These are phyloP conservation scores for Argyra leucocephala DNA, from an alignment of 2,888 invertebrate genomes.

Conservation along the genomic window DNA sequence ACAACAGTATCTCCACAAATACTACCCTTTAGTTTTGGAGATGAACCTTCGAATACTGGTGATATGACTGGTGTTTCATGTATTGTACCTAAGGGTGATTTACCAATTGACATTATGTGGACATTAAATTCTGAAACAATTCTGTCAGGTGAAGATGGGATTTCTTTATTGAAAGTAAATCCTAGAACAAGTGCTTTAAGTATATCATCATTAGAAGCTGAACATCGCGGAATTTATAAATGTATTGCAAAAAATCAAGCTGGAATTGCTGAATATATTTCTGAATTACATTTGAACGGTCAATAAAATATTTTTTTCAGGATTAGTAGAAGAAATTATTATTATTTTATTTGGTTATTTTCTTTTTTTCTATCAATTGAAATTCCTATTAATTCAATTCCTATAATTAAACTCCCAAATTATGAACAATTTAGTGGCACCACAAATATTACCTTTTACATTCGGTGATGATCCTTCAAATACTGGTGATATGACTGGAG, in stretches of 20 bases:
- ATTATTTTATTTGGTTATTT: no score
- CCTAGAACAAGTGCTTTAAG: constrained; percentile 48
- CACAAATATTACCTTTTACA: constrained; percentile 60
- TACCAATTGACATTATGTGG: constrained; percentile 62
- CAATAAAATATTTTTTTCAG: not conserved
- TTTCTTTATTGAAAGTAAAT: constrained; percentile 48
- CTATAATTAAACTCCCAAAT: not conserved
- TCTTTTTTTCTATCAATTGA: not conserved
- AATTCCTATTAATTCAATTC: not conserved
- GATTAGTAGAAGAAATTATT: not conserved
- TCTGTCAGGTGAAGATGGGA: constrained; percentile 53
- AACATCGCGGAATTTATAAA: constrained; percentile 52
- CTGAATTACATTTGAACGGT: constrained; percentile 2
- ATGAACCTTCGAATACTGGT: constrained; percentile 48
- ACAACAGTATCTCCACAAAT: constrained; percentile 42
- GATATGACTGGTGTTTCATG: constrained; percentile 54
- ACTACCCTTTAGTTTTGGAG: constrained; percentile 47
- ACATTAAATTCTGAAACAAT: constrained; percentile 50
- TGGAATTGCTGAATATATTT: constrained; percentile 35
- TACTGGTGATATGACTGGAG: constrained; percentile 56
- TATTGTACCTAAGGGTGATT: constrained; percentile 60
- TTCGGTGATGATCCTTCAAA: constrained; percentile 63
- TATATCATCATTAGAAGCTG: constrained; percentile 48
- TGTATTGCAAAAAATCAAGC: constrained; percentile 52
- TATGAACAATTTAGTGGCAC: constrained; percentile 46